Evolutionary conservation across 2,888 invertebrate genomes (phyloP).

Genomic region (Acanthosoma haemorrhoidale): DNA sequence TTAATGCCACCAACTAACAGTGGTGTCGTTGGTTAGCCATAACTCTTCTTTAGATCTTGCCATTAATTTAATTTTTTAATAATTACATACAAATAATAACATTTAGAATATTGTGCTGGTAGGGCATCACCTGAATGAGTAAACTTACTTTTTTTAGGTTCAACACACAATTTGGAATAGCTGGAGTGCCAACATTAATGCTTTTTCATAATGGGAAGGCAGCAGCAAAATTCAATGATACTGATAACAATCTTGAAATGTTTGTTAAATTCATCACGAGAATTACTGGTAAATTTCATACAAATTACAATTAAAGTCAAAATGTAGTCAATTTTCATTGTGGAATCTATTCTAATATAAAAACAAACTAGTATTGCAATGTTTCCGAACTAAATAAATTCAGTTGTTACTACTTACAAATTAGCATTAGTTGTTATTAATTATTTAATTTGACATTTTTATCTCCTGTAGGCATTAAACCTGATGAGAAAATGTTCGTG

Average conservation of each 20-base stretch:
- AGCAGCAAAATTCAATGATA: slow-evolving; percentile 76
- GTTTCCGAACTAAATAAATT: neutral
- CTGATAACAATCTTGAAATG: slow-evolving; percentile 70
- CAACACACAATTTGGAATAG: slow-evolving; percentile 85
- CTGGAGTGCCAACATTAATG: slow-evolving; percentile 82
- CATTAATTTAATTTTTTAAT: too few relatives aligned
- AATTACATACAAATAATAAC: too few relatives aligned
- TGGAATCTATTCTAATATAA: too few relatives aligned
- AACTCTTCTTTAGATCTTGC: neutral
- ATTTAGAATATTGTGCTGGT: too few relatives aligned
- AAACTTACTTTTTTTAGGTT: slow-evolving; percentile 57
- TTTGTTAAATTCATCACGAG: slow-evolving; percentile 72
- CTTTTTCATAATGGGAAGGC: slow-evolving; percentile 85
- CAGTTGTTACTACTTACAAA: neutral
- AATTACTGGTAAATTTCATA: slow-evolving; percentile 60
- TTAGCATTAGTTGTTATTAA: neutral
- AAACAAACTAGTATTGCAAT: neutral
- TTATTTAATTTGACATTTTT: neutral
- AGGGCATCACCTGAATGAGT: too few relatives aligned
- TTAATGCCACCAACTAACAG: too few relatives aligned
- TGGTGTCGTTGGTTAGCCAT: neutral
- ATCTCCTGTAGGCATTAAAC: slow-evolving; percentile 53
- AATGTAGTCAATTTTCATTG: too few relatives aligned
- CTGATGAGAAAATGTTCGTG: slow-evolving; percentile 60
- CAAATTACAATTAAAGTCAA: too few relatives aligned